Conservation (phyloP, 1,140 invertebrate genomes). For the Holcopasites calliopsidis region DNA sequence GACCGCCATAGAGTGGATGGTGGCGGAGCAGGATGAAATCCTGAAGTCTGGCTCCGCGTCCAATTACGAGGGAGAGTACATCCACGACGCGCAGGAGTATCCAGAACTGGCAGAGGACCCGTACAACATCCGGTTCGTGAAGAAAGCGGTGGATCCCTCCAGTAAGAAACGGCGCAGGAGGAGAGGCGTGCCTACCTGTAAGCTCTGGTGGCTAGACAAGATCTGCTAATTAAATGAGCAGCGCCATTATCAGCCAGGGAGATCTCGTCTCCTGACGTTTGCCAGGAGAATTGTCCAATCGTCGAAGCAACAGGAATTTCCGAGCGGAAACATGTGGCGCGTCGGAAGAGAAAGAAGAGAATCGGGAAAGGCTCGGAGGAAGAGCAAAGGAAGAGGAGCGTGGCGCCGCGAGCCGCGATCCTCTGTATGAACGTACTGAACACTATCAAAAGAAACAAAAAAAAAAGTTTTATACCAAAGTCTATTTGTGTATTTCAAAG, state of each 20-base stretch:
- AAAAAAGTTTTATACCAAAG: slow-evolving; percentile 82
- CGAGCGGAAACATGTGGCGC: neutral
- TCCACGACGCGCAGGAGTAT: slow-evolving; percentile 92
- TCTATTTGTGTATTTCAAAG: slow-evolving; percentile 84
- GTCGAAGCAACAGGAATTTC: slow-evolving; percentile 44
- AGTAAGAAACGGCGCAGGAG: slow-evolving; percentile 84
- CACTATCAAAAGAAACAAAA: slow-evolving; percentile 66
- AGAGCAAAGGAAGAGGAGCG: neutral
- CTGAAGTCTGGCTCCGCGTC: slow-evolving; percentile 89
- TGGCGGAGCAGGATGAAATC: slow-evolving; percentile 92
- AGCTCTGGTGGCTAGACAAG: slow-evolving; percentile 80
- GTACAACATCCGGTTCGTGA: slow-evolving; percentile 94
- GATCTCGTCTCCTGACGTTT: slow-evolving; percentile 33
- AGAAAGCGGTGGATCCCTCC: slow-evolving; percentile 85
- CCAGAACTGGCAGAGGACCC: slow-evolving; percentile 97
- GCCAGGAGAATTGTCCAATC: slow-evolving; percentile 50
- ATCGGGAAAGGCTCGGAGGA: neutral
- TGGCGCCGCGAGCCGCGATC: slow-evolving; percentile 3
- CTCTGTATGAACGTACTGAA: slow-evolving; percentile 61
- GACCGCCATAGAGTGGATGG: slow-evolving; percentile 87
- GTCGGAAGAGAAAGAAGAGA: neutral
- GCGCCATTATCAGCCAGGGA: neutral
- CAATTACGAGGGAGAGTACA: slow-evolving; percentile 94
- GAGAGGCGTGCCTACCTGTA: slow-evolving; percentile 75
- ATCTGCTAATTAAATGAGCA: slow-evolving; percentile 79